phyloP scores from a whole-genome alignment of 64 coral and sea anemone species.

The Orbicella faveolata region DNA sequence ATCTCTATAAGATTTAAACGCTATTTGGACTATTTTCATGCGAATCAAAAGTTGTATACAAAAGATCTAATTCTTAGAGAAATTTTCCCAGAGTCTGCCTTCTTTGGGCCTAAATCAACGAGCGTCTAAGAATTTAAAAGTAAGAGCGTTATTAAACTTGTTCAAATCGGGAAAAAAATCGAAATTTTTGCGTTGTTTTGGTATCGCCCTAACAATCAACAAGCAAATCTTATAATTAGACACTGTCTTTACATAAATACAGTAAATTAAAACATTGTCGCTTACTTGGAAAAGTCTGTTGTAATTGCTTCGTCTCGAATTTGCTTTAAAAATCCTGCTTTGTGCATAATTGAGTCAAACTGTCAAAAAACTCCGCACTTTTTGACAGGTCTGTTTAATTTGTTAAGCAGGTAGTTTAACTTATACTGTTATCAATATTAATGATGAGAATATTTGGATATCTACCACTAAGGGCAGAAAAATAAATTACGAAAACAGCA shows the following conservation, averaged over 20 bases:
- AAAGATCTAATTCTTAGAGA: too few species aligned
- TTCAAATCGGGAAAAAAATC: too few species aligned
- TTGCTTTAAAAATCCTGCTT: background rate
- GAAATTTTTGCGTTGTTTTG: background rate
- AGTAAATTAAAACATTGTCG: background rate
- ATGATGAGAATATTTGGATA: constrained; percentile 5
- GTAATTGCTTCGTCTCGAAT: background rate
- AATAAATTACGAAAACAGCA: constrained; percentile 13
- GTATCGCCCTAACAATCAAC: constrained; percentile 1
- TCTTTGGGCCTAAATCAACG: too few species aligned
- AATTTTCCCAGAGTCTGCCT: too few species aligned
- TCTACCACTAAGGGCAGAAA: background rate
- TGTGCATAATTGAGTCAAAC: constrained; percentile 32
- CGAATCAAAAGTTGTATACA: too few species aligned
- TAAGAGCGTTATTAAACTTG: too few species aligned
- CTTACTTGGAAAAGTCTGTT: background rate
- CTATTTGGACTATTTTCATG: too few species aligned
- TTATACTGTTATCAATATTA: constrained; percentile 41
- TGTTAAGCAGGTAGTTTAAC: constrained; percentile 43
- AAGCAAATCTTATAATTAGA: background rate
- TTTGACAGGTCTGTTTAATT: constrained; percentile 30
- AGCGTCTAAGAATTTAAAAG: too few species aligned
- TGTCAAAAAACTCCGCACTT: background rate
- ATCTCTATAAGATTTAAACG: too few species aligned
- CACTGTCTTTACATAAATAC: background rate